phyloP scores from a whole-genome alignment of 2,888 invertebrate genomes.

The Iphiclides podalirius region DNA sequence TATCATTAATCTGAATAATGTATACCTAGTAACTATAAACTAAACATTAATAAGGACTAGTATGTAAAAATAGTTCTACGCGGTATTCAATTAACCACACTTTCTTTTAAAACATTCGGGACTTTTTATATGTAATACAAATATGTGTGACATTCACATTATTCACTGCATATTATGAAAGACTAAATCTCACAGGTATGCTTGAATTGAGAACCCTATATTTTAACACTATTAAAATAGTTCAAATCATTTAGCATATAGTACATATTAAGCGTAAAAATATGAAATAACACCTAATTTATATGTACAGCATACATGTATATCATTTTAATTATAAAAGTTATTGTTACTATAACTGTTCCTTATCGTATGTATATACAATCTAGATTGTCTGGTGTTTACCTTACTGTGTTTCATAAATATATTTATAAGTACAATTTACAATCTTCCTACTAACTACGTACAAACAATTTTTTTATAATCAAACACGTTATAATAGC shows the following conservation, averaged over 20 bases:
- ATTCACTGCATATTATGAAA: neutral
- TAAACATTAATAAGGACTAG: slow-evolving; percentile 71
- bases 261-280: slow-evolving; percentile 22
- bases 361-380: slow-evolving; percentile 76
- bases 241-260: slow-evolving; percentile 23
- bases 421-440: slow-evolving; percentile 72
- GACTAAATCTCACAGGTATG: neutral
- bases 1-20: slow-evolving; percentile 54
- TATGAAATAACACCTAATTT: slow-evolving; percentile 40
- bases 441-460: slow-evolving; percentile 71
- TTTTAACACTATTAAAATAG: slow-evolving; percentile 16
- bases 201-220: slow-evolving; percentile 4
- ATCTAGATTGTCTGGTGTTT: slow-evolving; percentile 76
- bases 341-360: slow-evolving; percentile 57
- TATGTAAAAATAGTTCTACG: slow-evolving; percentile 73
- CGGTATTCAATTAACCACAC: slow-evolving; percentile 45
- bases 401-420: slow-evolving; percentile 78
- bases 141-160: neutral
- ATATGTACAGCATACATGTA: slow-evolving; percentile 69
- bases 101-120: slow-evolving; percentile 25
- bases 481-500: slow-evolving; percentile 58
- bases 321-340: slow-evolving; percentile 57
- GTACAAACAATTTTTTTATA: slow-evolving; percentile 50
- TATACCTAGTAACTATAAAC: slow-evolving; percentile 65
- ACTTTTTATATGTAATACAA: neutral